Base-by-base conservation (phyloP, 2,888 invertebrate genomes). In the Chloromyia formosa region DNA sequence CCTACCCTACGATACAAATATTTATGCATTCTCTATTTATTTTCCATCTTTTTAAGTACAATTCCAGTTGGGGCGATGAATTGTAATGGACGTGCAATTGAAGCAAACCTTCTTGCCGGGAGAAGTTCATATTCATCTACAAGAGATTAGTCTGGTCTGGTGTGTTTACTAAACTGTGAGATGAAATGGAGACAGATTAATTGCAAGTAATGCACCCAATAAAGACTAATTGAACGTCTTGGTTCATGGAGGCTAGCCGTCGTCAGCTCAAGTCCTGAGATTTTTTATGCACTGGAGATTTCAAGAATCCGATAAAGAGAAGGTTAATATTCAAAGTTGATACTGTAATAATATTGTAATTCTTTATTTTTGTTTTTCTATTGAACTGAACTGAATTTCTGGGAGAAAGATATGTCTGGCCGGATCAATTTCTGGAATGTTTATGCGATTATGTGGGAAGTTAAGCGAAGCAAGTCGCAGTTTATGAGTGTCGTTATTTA, bases 141-240 rank as follows among this genome's bases (percentile, higher is more conserved):
- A n/a, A n/a, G n/a, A 49, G 16, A 49, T 49, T 49, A 49, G 49
- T 49, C 49, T n/a, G 49, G 12, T 56, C 56, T n/a, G n/a, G 16
- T 4, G 10, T 56, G 56, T 56, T 56, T 56, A 56, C 20, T 18
- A 56, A 56, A 56, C 20, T 16, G 20, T n/a, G 22, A 56, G 56
- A 56, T 20, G 56, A 56, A 56, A 56, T 56, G 10, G 49, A 56
- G 22, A 56, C 10, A 18, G 20, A 56, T 1, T 20, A 20, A 56
- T 20, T 56, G 56, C 20, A 56, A 16, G 18, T 20, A 49, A 66
- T 66, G 66, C 66, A 16, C 27, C 66, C 66, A 66, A 66, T 66
- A 66, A 66, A 66, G 42, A 66, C 66, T 66, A 66, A 66, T 66
- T 66, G 66, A 66, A 66, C 22, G 66, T 20, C 49, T 56, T 20